A percentile compares a stretch with the other conserved stretches of the same genome.
Conservation (phyloP, 2,888 invertebrate genomes). For the Stenchaetothrips biformis region DNA sequence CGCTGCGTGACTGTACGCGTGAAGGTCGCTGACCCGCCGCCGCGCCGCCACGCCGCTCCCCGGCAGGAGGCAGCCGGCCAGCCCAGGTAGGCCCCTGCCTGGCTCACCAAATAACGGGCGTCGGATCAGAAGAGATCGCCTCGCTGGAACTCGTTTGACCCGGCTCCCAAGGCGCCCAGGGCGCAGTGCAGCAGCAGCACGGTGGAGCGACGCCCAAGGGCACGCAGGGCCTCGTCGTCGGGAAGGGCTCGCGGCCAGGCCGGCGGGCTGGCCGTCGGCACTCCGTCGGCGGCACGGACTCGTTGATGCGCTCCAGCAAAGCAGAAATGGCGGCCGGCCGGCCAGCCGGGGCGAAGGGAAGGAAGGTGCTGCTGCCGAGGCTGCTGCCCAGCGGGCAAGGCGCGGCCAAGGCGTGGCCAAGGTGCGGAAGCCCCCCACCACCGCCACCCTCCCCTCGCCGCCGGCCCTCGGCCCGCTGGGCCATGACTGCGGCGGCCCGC, state of each 20-base stretch:
- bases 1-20: not conserved
- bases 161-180: not conserved
- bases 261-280: not conserved
- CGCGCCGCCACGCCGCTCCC: not conserved
- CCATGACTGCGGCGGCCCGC: not conserved
- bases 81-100: too few relatives aligned
- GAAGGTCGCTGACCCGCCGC: slow-evolving; percentile 14
- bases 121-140: not conserved
- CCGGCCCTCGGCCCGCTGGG: not conserved
- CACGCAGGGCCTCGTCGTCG: not conserved
- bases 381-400: not conserved
- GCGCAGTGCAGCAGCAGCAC: too few relatives aligned
- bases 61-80: too few relatives aligned
- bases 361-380: not conserved
- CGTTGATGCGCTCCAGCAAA: not conserved
- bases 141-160: slow-evolving; percentile 18
- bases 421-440: not conserved
- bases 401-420: not conserved
- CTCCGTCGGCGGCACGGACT: not conserved
- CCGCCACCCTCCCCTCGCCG: not conserved
- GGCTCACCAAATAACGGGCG: slow-evolving; percentile 12
- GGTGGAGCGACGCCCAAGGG: too few relatives aligned
- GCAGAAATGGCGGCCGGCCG: not conserved
- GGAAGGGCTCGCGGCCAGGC: not conserved
- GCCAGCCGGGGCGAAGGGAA: not conserved